Evolutionary conservation across 2,797 vertebrate species (phyloP), one percentile per base, ranked within the genome.

Genomic region (Periparus ater): DNA sequence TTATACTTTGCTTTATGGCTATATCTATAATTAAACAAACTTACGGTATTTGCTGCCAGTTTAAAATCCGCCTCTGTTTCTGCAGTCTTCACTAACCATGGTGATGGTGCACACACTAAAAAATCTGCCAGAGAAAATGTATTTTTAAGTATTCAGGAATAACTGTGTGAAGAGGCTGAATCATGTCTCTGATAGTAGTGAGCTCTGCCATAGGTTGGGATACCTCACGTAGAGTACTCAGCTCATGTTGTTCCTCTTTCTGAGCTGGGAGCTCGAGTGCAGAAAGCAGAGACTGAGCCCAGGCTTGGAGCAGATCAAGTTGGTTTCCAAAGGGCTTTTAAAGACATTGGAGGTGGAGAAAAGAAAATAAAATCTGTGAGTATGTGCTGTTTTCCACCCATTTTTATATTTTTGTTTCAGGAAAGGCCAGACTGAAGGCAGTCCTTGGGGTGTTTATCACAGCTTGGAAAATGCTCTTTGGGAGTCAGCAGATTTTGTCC

Each of bases 121-220:
- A 74, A 65, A 48, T 53, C 50, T 94, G 45, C 44, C 54, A 76
- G 50, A 47, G 68, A 79, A 71, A 72, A 77, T 60, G 30, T 92
- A 67, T 92, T 92, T 95, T 92, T 74, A 94, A 96, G 53, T 38
- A 38, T 21, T 80, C 80, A 58, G 63, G 78, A 90, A 92, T 85
- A 95, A 70, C 45, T 23, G 22, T 82, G 66, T 68, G 65, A 89
- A 82, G 87, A 91, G 58, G 65, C 58, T 94, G 86, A 94, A 92
- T 96, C 88, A 89, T 83, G 50, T 91, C 8, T 85, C 21, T 57
- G 8, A 30, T 77, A 85, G 74, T 62, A 90, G 53, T 27, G 70
- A 90, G 27, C 62, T n/a, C 26, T 73, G 61, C 42, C 70, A 1
- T 54, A 50, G 77, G 38, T 60, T 91, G 72, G 47, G 32, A 29